Base-by-base conservation (phyloP, 2,113 vertebrate species). In the Amazona vittata region DNA sequence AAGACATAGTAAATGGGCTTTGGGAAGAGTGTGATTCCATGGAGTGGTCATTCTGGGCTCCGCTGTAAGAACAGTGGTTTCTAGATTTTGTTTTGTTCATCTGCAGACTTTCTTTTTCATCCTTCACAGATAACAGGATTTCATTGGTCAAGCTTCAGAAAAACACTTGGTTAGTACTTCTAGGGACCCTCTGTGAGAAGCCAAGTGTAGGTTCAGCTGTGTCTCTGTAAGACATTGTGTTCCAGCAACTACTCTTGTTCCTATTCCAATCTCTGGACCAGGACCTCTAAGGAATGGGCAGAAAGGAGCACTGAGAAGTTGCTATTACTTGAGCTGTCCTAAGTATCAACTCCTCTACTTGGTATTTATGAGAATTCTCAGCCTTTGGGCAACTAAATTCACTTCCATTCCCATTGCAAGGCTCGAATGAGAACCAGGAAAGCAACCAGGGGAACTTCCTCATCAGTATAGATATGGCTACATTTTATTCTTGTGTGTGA, bases 131-230 rank as follows among this genome's bases (percentile, higher is more conserved):
- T 57, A 82, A 47, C 4, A 47, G 15, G 5, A 35, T 84, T 83
- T 83, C 11, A 47, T 37, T 41, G 10, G 13, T 85, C 37, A 82
- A 43, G 13, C 18, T 65, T 74, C 18, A 21, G 35, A 62, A 89
- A 60, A 3, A 0, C 3, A 12, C 11, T n/a, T 2, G 0, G 3
- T 55, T 55, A 29, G 37, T 53, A 35, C 14, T 18, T 63, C 31
- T 41, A 52, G 25, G 29, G 46, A 44, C 2, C 20, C 29, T 41
- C 39, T 82, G 53, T 62, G 33, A 74, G 9, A 37, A 78, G 37
- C 22, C 15, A 35, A 57, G 28, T 5, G 12, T 15, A 46, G 33
- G 44, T 16, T 78, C 41, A 78, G 50, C 20, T 81, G 25, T 62
- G 5, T 25, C 17, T 9, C 26, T 26, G 35, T 17, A 57, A 52